Evolutionary conservation across 2,888 invertebrate species (phyloP).

Genomic region (Masnerella sp.): DNA sequence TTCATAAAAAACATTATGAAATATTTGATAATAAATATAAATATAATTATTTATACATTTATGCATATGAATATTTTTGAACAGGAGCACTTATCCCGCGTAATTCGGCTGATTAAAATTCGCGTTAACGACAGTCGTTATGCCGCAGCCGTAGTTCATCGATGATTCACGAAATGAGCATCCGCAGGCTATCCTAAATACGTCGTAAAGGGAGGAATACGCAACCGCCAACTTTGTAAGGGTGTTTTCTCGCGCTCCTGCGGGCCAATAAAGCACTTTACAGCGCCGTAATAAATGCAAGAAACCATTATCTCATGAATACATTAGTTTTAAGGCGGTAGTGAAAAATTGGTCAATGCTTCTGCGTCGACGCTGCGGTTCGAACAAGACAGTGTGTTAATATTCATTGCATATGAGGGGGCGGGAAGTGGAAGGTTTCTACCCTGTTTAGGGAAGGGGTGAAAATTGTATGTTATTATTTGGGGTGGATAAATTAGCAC

Average conservation of each 20-base stretch:
- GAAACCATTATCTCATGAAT: constrained; percentile 76
- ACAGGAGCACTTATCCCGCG: constrained; percentile 1
- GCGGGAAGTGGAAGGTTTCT: no score
- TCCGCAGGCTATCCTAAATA: constrained; percentile 65
- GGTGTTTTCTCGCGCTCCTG: constrained; percentile 65
- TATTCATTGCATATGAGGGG: no score
- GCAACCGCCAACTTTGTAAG: constrained; percentile 68
- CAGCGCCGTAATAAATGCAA: constrained; percentile 72
- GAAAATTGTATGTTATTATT: no score
- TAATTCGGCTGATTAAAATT: constrained; percentile 38
- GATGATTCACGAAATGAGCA: constrained; percentile 44
- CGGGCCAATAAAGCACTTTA: constrained; percentile 70
- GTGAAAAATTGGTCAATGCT: no score
- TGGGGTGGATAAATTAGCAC: no score
- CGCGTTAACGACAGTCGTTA: constrained; percentile 19
- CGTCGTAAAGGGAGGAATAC: constrained; percentile 63
- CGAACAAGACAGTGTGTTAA: no score
- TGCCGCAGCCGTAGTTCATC: constrained; percentile 17
- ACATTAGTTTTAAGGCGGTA: constrained; percentile 75
- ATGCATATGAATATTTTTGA: no score
- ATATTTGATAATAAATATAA: no score
- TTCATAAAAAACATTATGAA: no score
- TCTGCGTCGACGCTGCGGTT: no score
- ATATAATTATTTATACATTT: no score
- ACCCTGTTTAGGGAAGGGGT: no score